phyloP scores from a whole-genome alignment of 2,113 vertebrate genomes.

The Asarcornis scutulata region DNA sequence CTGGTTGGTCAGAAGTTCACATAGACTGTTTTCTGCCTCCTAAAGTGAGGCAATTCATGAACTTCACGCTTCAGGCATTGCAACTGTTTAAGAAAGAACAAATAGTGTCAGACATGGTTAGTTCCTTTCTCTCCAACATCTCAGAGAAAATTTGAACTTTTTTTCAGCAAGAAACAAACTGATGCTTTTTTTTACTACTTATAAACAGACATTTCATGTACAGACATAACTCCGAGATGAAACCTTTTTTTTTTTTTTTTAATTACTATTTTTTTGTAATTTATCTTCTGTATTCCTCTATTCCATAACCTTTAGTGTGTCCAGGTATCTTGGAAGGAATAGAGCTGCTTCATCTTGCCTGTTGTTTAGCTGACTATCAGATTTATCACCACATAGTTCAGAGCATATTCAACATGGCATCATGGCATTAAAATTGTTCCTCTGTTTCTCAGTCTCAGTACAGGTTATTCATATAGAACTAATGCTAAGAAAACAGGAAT shows the following conservation, averaged over 20 bases:
- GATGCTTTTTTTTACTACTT: too few relatives aligned
- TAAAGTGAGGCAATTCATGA: background rate
- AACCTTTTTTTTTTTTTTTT: background rate
- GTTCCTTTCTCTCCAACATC: background rate
- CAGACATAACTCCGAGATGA: background rate
- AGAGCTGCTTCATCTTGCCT: background rate
- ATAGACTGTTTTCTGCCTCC: background rate
- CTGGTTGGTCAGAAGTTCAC: background rate
- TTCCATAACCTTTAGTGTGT: background rate
- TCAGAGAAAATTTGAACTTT: background rate
- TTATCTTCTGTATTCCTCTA: background rate
- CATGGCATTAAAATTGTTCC: background rate
- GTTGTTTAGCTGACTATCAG: background rate
- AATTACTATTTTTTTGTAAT: too few relatives aligned
- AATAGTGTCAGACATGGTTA: background rate
- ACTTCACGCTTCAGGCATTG: background rate
- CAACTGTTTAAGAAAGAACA: background rate
- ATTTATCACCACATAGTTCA: background rate
- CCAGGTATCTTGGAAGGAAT: background rate
- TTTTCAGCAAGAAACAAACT: background rate
- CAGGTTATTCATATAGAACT: background rate
- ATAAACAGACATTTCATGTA: background rate
- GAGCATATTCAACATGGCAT: background rate
- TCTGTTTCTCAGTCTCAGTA: background rate
- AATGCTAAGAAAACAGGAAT: background rate